Conservation (phyloP, 1,140 invertebrate species). For the Anagrus nilaparvatae region DNA sequence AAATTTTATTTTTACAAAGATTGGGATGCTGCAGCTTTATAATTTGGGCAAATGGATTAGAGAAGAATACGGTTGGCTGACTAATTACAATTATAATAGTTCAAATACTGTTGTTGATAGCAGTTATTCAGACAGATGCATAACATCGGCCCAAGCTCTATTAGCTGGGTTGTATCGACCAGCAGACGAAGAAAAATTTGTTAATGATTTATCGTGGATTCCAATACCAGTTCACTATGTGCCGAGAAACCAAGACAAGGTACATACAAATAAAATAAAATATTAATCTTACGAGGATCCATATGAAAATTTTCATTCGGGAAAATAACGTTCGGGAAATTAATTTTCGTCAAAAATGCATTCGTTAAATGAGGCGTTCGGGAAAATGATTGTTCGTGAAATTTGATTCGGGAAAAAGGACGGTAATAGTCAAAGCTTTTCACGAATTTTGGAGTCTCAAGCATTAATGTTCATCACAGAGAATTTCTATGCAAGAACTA, state of each 20-base stretch:
- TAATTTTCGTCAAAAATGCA: too few relatives aligned
- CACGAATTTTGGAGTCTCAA: too few relatives aligned
- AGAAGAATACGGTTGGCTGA: slow-evolving; percentile 55
- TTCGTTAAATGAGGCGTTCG: too few relatives aligned
- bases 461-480: too few relatives aligned
- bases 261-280: too few relatives aligned
- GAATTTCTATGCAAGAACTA: too few relatives aligned
- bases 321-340: too few relatives aligned
- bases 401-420: too few relatives aligned
- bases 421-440: too few relatives aligned
- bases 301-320: too few relatives aligned
- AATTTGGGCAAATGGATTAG: slow-evolving; percentile 64
- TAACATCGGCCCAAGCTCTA: slow-evolving; percentile 76
- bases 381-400: too few relatives aligned
- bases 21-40: slow-evolving; percentile 67
- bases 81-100: slow-evolving; percentile 49
- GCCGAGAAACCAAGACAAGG: slow-evolving; percentile 56
- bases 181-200: slow-evolving; percentile 56
- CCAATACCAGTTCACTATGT: slow-evolving; percentile 79
- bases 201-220: slow-evolving; percentile 67
- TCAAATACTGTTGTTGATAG: slow-evolving; percentile 64
- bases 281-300: too few relatives aligned
- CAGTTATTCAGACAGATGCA: slow-evolving; percentile 69
- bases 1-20: slow-evolving; percentile 43
- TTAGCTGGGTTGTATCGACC: slow-evolving; percentile 78